Conservation (phyloP, 2,888 invertebrate species). For the Agapostemon virescens region DNA sequence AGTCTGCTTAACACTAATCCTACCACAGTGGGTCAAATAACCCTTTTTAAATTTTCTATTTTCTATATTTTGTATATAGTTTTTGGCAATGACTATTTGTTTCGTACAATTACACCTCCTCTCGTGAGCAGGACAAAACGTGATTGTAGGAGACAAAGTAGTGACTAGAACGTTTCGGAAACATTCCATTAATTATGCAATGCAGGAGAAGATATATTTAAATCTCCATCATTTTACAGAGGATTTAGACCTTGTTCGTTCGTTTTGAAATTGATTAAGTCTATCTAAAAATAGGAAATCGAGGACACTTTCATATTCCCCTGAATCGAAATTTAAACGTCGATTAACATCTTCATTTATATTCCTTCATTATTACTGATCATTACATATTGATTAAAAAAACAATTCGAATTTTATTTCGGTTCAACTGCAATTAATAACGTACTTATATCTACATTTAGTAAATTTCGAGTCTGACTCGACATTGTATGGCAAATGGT, state of each 20-base stretch:
- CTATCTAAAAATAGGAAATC: constrained; percentile 8
- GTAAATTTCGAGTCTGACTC: too few relatives aligned
- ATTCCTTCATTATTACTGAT: too few relatives aligned
- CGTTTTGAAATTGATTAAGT: neutral
- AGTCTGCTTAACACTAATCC: too few relatives aligned
- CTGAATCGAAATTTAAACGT: neutral
- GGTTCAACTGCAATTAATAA: too few relatives aligned
- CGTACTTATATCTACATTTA: too few relatives aligned
- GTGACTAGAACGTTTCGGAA: neutral
- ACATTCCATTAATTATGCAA: neutral
- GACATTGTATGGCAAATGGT: too few relatives aligned
- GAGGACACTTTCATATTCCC: neutral
- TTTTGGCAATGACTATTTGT: neutral
- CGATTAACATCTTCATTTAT: neutral
- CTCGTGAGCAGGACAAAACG: neutral
- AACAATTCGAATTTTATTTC: too few relatives aligned
- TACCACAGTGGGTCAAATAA: too few relatives aligned
- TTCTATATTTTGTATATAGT: too few relatives aligned
- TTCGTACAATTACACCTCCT: neutral
- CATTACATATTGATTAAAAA: too few relatives aligned
- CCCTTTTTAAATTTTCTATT: too few relatives aligned
- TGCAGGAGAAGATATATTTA: neutral
- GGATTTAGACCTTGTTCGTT: neutral
- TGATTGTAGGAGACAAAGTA: neutral
- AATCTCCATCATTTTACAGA: neutral